Evolutionary conservation across 2,113 vertebrate genomes (phyloP).

Genomic region (Oophaga pumilio): DNA sequence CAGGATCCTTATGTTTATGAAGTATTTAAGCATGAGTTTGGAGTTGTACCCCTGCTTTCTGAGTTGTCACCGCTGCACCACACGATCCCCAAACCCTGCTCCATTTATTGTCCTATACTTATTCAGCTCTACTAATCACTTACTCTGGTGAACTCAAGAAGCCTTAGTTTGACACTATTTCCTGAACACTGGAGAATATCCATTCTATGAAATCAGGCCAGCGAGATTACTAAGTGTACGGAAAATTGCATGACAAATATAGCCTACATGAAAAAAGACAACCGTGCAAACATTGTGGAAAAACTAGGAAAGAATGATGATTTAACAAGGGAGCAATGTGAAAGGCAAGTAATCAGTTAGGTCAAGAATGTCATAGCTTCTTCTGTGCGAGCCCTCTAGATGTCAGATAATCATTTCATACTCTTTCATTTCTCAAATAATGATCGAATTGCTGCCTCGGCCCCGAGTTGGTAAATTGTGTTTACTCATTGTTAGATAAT

Average conservation of each 20-base stretch:
- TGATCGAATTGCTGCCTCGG: constrained; percentile 43
- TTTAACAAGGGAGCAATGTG: constrained; percentile 26
- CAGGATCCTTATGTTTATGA: too few species aligned
- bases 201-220: background rate
- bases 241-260: background rate
- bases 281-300: background rate
- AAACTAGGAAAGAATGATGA: background rate
- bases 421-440: constrained; percentile 46
- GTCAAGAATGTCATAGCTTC: constrained; percentile 28
- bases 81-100: too few species aligned
- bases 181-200: background rate
- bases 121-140: too few species aligned
- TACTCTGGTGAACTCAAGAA: too few species aligned
- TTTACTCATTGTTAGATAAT: constrained; percentile 52
- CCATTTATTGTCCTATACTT: too few species aligned
- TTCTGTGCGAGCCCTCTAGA: constrained; percentile 33
- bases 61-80: too few species aligned
- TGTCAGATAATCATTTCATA: constrained; percentile 50
- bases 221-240: background rate
- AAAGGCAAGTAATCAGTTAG: constrained; percentile 41
- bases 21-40: too few species aligned
- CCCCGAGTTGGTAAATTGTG: constrained; percentile 42
- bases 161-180: background rate
- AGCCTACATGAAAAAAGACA: constrained; percentile 4
- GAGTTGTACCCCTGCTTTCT: too few species aligned